Base-by-base conservation (phyloP, 2,888 invertebrate genomes). In the Ectobius pallidus region DNA sequence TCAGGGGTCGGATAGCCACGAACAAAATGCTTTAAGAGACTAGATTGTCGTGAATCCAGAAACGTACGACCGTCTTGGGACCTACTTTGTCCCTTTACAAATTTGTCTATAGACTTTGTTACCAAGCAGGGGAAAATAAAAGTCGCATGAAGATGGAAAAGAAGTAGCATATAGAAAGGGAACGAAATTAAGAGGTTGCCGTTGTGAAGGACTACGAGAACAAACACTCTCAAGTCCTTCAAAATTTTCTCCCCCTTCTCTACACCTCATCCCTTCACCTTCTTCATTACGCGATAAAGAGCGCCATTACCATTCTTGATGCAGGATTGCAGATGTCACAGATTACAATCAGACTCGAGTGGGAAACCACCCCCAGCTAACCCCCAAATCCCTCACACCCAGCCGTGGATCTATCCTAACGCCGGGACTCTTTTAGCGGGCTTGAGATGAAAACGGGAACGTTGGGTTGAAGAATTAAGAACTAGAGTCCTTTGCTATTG, bases 301-400 rank as follows among this genome's bases (percentile, higher is more conserved):
- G 78, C 77, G 78, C 78, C 77, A 81, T 81, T 81, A 80, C 80
- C 80, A 80, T 80, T 78, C 77, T 77, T 76, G 77, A 79, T 78
- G 79, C 78, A 78, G 79, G 79, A 80, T 80, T 80, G 80, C 81
- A 81, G 81, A 81, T 81, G 81, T 81, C 82, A 81, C 81, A 81
- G 77, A 77, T 77, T 76, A 76, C 75, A 76, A 76, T 76, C 75
- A 74, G 68, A 69, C 71, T 70, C 71, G 73, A 67, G 75, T 71
- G 75, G 65, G 46, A 71, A 74, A 65, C 39, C 69, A 61, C 18
- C 58, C 61, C 67, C 68, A 18, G 22, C 32, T 30, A n/a, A n/a
- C 65, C 32, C 32, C 67, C 46, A 65, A 42, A 61, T 30, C 22
- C 55, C 25, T 55, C 22, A 20, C 58, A 14, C 27, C 58, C 58